Evolutionary conservation across 1,140 invertebrate genomes (phyloP).

Genomic region (Saxidomus purpurata): DNA sequence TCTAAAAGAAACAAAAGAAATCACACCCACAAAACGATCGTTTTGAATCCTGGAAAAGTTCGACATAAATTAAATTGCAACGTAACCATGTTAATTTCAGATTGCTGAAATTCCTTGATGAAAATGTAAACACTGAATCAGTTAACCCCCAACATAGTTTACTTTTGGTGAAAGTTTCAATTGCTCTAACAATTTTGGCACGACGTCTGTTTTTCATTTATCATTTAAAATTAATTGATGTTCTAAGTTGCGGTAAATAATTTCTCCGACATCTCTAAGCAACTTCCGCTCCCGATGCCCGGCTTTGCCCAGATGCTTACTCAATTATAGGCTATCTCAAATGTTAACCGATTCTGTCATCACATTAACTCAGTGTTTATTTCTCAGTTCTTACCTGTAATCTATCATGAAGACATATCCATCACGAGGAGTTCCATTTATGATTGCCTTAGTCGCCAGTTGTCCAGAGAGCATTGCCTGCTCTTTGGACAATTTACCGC

Average conservation of each 20-base stretch:
- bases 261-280: not conserved
- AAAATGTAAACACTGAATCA: too few relatives aligned
- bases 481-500: too few relatives aligned
- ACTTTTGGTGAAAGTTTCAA: not conserved
- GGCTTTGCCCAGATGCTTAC: not conserved
- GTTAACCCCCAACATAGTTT: too few relatives aligned
- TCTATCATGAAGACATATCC: constrained; percentile 11
- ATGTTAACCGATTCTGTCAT: constrained; percentile 29
- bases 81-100: too few relatives aligned
- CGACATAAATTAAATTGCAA: too few relatives aligned
- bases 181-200: not conserved
- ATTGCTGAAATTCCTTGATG: too few relatives aligned
- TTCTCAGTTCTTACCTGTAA: constrained; percentile 4
- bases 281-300: not conserved
- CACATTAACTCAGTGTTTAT: constrained; percentile 29
- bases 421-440: not conserved
- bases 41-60: too few relatives aligned
- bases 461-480: not conserved
- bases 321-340: constrained; percentile 5
- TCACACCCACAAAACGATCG: too few relatives aligned
- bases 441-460: not conserved
- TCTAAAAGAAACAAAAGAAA: too few relatives aligned
- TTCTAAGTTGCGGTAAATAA: not conserved
- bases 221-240: not conserved
- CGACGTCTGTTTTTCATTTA: not conserved